Conservation (phyloP, 2,113 vertebrate species). For the Columba janthina region DNA sequence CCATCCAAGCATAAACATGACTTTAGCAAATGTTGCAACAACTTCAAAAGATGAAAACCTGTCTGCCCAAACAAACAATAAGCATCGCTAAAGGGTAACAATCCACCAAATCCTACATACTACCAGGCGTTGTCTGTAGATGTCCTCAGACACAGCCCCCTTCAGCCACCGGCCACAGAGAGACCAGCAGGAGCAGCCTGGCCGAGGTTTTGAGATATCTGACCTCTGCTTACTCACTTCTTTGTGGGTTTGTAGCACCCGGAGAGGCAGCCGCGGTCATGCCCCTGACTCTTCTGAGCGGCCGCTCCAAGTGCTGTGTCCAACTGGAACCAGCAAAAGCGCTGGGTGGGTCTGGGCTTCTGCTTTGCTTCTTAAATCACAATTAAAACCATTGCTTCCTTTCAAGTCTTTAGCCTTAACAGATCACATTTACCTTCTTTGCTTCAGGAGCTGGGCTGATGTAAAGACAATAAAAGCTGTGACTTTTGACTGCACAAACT, state of each 20-base stretch:
- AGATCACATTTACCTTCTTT: neutral
- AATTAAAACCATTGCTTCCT: neutral
- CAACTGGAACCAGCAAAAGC: neutral
- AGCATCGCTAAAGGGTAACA: neutral
- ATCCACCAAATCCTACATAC: neutral
- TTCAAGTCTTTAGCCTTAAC: neutral
- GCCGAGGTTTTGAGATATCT: neutral
- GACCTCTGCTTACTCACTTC: neutral
- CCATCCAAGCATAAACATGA: neutral
- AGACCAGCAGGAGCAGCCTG: neutral
- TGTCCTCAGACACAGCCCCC: neutral
- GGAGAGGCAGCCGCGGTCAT: neutral
- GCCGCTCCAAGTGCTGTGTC: neutral
- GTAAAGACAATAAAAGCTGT: neutral
- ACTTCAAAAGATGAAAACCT: neutral
- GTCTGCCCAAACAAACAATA: neutral
- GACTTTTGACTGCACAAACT: neutral
- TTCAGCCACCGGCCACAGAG: neutral
- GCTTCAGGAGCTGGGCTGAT: neutral
- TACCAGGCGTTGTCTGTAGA: neutral
- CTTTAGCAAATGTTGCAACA: neutral
- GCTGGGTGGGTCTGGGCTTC: neutral
- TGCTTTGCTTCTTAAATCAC: neutral
- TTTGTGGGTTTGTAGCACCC: neutral
- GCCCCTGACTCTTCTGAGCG: rapidly evolving